Evolutionary conservation across 1,140 invertebrate genomes (phyloP), one percentile per base, ranked within the genome.

Genomic region (Drosophila simulans): DNA sequence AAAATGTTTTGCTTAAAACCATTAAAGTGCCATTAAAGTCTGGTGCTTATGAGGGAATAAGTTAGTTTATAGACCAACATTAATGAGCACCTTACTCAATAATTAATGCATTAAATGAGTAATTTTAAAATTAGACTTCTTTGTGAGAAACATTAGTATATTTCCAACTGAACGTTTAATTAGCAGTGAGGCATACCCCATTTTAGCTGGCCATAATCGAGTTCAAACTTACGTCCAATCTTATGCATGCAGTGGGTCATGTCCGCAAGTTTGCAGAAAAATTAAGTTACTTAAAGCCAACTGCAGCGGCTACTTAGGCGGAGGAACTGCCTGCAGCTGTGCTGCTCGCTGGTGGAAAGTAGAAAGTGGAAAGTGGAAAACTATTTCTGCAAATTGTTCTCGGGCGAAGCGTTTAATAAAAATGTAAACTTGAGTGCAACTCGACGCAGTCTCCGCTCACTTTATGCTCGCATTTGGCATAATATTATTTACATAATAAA

Each of bases 401-500:
- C 45, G 40, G 49, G 71, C 49, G 42, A 39, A 60, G 37, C 48
- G 53, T 77, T 84, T 77, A 66, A 77, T 69, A 81, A 86, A 82
- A 82, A 56, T 51, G 51, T 37, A 65, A 74, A 63, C 62, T 69
- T 72, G 31, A 53, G 60, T 27, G 35, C 35, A 70, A 70, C 43
- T 57, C 35, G 11, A 17, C 68, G 43, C 37, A 55, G 34, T 40
- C 40, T 12, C 39, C 15, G 51, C 34, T 39, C 31, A 34, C 37
- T 40, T 45, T 53, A 57, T 60, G 42, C 42, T 40, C 11, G 49
- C 70, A 78, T 75, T 85, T 62, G 73, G 74, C 55, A 75, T 85
- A 78, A 88, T 73, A 85, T 88, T 85, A 85, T 88, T 88, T 85
- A 64, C 82, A 88, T 85, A 85, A 88, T 85, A 85, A 88, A 85